Evolutionary conservation across 92 coral and sea anemone genomes (phyloP), one percentile per base, ranked within the genome.

Genomic region (Epizoanthus scotinus): DNA sequence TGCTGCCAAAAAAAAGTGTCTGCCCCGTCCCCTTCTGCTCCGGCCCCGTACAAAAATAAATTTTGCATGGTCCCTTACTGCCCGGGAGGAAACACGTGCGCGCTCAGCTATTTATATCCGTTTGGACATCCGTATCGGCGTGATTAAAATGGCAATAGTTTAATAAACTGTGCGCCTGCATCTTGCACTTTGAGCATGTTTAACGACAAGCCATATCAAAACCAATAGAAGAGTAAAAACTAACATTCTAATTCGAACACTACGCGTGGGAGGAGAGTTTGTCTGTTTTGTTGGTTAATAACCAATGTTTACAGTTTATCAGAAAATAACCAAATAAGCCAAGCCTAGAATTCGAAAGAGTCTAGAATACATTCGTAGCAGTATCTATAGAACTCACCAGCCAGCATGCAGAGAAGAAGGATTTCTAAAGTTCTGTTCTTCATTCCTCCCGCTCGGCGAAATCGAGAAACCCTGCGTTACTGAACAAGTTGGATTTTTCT

Each of bases 201-300:
- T 75, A 15, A 14, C 9, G 44, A 28, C 36, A 75, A 75, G 59
- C 81, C 4, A 1, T 31, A 31, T 31, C 40, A 71, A 71, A 4
- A 29, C 26, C 54, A 19, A 75, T 34, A 73, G 34, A 54, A 58
- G 50, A 40, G 10, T 21, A 59, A 75, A 57, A n/a, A 52, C 42
- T 24, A 57, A 17, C 59, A 34, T 12, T 18, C 17, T n/a, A 27
- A 64, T 27, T 25, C 27, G 8, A 54, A 18, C 49, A 24, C 15
- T 12, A 63, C 56, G 56, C 31, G 52, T 56, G 47, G 79, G 79
- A 34, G 81, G 68, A n/a, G n/a, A n/a, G n/a, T n/a, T 0, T n/a
- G 81, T 15, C 5, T 58, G 9, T 12, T 5, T 8, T 20, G 29
- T n/a, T 54, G 38, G 27, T 19, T n/a, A 36, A 2, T n/a, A 36